Percentiles rank a stretch among this genome's conserved stretches.
phyloP scores from a whole-genome alignment of 1,140 invertebrate species.

The Oscheius sp. region DNA sequence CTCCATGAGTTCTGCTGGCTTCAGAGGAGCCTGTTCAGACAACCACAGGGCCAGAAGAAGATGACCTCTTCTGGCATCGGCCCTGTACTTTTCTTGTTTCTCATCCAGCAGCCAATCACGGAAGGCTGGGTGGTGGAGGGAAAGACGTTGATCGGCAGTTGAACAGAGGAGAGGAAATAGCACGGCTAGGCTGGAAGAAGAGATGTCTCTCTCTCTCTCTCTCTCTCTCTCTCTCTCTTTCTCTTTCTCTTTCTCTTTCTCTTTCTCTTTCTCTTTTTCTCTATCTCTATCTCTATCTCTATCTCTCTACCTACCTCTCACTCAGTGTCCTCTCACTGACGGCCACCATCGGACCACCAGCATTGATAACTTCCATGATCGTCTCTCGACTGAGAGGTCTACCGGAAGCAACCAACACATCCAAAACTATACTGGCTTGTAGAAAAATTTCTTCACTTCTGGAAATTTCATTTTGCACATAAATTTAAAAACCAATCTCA shows the following conservation, averaged over 20 bases:
- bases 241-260: too few species aligned
- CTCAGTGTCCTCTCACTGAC: slow-evolving; percentile 59
- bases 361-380: slow-evolving; percentile 89
- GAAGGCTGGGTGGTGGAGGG: slow-evolving; percentile 62
- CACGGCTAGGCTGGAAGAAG: not conserved
- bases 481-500: slow-evolving; percentile 63
- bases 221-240: too few species aligned
- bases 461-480: slow-evolving; percentile 20
- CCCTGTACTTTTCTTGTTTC: slow-evolving; percentile 63
- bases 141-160: slow-evolving; percentile 13
- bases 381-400: slow-evolving; percentile 84
- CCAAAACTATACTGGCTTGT: slow-evolving; percentile 70
- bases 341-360: slow-evolving; percentile 72
- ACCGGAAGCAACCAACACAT: slow-evolving; percentile 81
- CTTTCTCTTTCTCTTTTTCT: too few species aligned
- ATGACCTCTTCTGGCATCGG: slow-evolving; percentile 75
- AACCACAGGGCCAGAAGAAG: slow-evolving; percentile 84
- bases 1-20: slow-evolving; percentile 82
- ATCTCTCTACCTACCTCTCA: too few species aligned
- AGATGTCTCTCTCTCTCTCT: too few species aligned
- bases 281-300: too few species aligned
- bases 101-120: slow-evolving; percentile 84
- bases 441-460: slow-evolving; percentile 40
- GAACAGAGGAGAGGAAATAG: slow-evolving; percentile 41
- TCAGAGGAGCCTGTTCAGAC: slow-evolving; percentile 77